phyloP scores from a whole-genome alignment of 1,140 invertebrate species.

The Eriocheir sinensis region DNA sequence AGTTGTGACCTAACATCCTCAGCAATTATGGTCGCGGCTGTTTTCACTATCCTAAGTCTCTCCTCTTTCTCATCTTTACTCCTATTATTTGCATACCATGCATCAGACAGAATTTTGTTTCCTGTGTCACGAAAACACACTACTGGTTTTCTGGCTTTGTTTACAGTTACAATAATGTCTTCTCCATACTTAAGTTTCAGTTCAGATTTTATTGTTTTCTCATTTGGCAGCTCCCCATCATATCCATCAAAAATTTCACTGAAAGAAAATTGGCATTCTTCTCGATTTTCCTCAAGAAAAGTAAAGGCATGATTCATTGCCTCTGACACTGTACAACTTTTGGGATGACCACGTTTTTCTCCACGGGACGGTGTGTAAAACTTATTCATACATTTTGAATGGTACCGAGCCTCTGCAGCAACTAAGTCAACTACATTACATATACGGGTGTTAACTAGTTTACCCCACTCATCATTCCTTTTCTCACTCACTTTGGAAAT shows the following conservation, averaged over 20 bases:
- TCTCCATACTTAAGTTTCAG: constrained; percentile 44
- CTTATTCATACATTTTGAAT: too few relatives aligned
- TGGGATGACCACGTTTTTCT: constrained; percentile 52
- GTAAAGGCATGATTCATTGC: constrained; percentile 66
- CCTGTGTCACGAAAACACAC: constrained; percentile 43
- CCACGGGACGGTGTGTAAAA: constrained; percentile 51
- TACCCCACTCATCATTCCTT: background rate
- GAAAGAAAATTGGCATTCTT: constrained; percentile 65
- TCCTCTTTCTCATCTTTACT: constrained; percentile 55
- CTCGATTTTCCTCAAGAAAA: constrained; percentile 55
- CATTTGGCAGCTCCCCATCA: constrained; percentile 46
- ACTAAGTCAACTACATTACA: constrained; percentile 52
- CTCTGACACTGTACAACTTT: constrained; percentile 63
- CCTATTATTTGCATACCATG: constrained; percentile 30
- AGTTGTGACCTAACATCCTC: too few relatives aligned
- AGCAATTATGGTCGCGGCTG: too few relatives aligned
- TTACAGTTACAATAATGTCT: constrained; percentile 57
- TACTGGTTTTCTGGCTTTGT: constrained; percentile 20
- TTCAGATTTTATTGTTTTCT: constrained; percentile 68
- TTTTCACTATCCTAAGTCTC: constrained; percentile 49
- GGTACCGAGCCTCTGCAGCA: constrained; percentile 66
- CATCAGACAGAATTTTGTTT: constrained; percentile 62
- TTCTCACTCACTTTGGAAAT: too few relatives aligned
- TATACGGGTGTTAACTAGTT: constrained; percentile 25
- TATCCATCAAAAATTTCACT: constrained; percentile 59